Percentiles rank a stretch among this genome's conserved stretches.
phyloP scores from a whole-genome alignment of 1,140 invertebrate genomes.

The Lepeophtheirus salmonis region DNA sequence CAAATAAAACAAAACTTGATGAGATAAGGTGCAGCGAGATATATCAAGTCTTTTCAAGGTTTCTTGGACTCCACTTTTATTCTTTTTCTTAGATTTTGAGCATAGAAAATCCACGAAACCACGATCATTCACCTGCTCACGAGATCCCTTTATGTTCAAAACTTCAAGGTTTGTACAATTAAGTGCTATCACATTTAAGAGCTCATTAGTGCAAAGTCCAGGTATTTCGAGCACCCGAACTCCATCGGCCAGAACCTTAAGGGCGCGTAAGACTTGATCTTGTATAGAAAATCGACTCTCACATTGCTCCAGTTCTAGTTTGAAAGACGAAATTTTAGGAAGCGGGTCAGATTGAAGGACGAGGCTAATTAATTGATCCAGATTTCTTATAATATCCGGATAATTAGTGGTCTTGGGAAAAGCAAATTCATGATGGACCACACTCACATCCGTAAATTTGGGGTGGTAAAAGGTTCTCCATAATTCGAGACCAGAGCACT shows the following conservation, averaged over 20 bases:
- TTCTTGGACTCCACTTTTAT: background rate
- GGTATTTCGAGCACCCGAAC: background rate
- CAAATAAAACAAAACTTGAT: background rate
- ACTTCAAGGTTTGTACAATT: slow-evolving; percentile 12
- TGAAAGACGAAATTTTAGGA: slow-evolving; percentile 4
- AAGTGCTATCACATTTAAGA: background rate
- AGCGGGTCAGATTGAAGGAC: background rate
- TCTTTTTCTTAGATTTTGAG: background rate
- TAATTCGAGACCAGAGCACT: slow-evolving; percentile 1
- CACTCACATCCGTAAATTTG: background rate
- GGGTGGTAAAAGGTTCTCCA: slow-evolving; percentile 9
- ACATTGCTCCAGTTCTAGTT: slow-evolving; percentile 15
- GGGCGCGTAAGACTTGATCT: background rate
- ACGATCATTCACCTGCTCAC: background rate
- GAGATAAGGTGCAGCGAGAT: background rate
- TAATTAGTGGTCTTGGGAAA: slow-evolving; percentile 15
- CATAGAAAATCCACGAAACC: slow-evolving; percentile 1
- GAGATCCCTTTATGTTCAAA: background rate
- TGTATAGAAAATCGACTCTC: slow-evolving; percentile 1
- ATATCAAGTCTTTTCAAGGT: slow-evolving; percentile 3
- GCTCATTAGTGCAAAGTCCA: background rate
- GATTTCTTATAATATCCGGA: background rate
- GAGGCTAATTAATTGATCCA: background rate
- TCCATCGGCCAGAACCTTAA: background rate
- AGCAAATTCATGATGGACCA: slow-evolving; percentile 8